Percentiles rank a stretch among this genome's conserved stretches.
Evolutionary conservation across 2,113 vertebrate species (phyloP).

Genomic region (mouse (Mus musculus)): GRCm39 chr10:96849001-96849500

Average conservation of each 20-base stretch:
- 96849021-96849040: background rate
- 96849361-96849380: background rate
- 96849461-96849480: too few species aligned
- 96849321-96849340: fast-evolving
- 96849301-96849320: background rate
- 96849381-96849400: too few species aligned
- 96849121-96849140: background rate
- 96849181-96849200: background rate
- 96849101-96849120: background rate
- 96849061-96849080: too few species aligned
- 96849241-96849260: background rate
- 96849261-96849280: background rate
- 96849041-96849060: background rate
- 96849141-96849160: background rate
- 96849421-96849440: too few species aligned
- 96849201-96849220: background rate
- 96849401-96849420: too few species aligned
- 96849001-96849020: background rate
- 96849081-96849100: background rate
- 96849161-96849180: background rate
- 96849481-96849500: background rate
- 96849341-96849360: background rate
- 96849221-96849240: background rate
- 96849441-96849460: too few species aligned
- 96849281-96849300: background rate